These are phyloP conservation scores for Florisuga fusca DNA, from an alignment of 2,797 vertebrate genomes.

Conservation along the genomic window DNA sequence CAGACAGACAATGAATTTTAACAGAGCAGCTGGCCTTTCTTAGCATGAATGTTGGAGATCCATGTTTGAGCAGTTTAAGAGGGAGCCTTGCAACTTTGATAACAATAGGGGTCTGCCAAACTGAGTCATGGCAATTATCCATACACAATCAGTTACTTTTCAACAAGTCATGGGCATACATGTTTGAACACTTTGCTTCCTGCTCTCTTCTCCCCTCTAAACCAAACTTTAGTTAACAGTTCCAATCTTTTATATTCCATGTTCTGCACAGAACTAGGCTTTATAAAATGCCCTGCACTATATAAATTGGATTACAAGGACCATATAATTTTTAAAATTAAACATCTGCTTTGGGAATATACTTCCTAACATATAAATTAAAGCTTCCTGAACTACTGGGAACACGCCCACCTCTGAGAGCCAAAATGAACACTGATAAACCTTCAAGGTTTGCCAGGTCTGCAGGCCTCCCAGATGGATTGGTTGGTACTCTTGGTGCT, in stretches of 20 bases:
- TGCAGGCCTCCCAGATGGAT: constrained; percentile 33
- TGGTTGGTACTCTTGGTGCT: constrained; percentile 23
- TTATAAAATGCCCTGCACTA: not conserved
- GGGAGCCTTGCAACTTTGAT: constrained; percentile 19
- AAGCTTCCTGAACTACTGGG: not conserved
- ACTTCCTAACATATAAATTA: not conserved
- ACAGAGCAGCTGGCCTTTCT: constrained; percentile 36
- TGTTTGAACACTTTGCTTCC: not conserved
- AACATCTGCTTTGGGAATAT: constrained; percentile 21
- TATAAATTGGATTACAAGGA: not conserved
- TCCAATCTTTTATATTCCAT: not conserved
- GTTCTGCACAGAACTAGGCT: not conserved
- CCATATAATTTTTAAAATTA: constrained; percentile 25
- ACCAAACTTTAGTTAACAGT: constrained; percentile 1
- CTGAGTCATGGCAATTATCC: constrained; percentile 57
- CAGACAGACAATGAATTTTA: constrained; percentile 40
- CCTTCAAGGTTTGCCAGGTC: constrained; percentile 46
- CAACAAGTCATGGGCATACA: not conserved
- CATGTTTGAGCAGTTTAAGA: constrained; percentile 34
- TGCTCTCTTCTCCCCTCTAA: constrained; percentile 1
- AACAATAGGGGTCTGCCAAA: constrained; percentile 13
- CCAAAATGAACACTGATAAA: constrained; percentile 36
- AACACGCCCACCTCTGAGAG: not conserved
- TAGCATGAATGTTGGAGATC: constrained; percentile 2
- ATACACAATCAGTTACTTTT: constrained; percentile 35